Percentiles rank a stretch among this genome's conserved stretches.
phyloP scores from a whole-genome alignment of 1,140 invertebrate genomes.

The Drosophila tsacasi region DNA sequence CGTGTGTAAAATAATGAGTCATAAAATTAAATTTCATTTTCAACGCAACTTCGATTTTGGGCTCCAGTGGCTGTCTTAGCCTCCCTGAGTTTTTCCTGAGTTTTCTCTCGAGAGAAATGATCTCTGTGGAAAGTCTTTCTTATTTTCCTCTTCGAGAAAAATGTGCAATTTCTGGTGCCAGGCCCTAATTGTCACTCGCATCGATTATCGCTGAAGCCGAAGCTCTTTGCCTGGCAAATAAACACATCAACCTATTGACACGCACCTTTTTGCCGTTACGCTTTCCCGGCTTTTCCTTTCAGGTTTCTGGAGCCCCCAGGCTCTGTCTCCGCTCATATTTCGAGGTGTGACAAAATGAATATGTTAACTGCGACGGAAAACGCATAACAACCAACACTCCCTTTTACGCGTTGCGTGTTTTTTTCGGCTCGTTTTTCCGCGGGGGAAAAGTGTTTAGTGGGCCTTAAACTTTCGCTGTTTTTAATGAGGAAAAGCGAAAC shows the following conservation, averaged over 20 bases:
- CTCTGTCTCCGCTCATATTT: conserved; percentile 47
- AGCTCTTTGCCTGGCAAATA: conserved; percentile 58
- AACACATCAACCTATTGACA: conserved; percentile 75
- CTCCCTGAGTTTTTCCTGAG: neutral
- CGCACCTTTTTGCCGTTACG: conserved; percentile 26
- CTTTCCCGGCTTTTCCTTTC: no score
- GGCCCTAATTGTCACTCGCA: conserved; percentile 64
- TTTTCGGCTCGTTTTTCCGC: neutral
- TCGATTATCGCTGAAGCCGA: conserved; percentile 55
- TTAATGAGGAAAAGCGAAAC: conserved; percentile 54
- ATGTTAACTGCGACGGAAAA: conserved; percentile 44
- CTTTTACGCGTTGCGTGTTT: conserved; percentile 20
- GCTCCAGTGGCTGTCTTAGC: neutral
- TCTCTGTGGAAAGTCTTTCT: neutral
- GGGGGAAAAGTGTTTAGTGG: conserved; percentile 38
- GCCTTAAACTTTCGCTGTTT: conserved; percentile 44
- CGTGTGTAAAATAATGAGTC: conserved; percentile 72
- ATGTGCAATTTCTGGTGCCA: conserved; percentile 16
- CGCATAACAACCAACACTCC: conserved; percentile 42
- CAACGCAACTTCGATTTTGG: conserved; percentile 39
- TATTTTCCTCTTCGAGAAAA: neutral
- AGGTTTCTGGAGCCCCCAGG: no score
- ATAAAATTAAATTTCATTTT: conserved; percentile 76
- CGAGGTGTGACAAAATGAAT: conserved; percentile 55
- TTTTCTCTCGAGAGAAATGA: conserved; percentile 21